Evolutionary conservation across 1,140 invertebrate species (phyloP), one percentile per base, ranked within the genome.

Genomic region (Steinernema khuongi): DNA sequence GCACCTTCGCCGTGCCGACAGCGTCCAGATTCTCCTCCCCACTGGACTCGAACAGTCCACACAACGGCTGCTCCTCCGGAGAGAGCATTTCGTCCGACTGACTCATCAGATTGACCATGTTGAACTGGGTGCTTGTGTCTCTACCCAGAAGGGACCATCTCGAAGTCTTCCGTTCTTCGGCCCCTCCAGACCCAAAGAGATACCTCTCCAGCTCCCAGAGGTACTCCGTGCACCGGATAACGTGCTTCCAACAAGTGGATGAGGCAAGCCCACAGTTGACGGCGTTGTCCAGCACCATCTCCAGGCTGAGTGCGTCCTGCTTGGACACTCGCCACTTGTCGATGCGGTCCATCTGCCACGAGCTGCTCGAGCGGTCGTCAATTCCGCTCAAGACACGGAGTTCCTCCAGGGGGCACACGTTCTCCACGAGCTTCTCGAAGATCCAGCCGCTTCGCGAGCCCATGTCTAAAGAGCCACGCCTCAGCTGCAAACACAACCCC

Each of bases 361-460:
- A 60, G 22, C 14, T n/a, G 19, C 50, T 60, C 22, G 50, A 60
- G 50, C 50, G 50, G 50, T 60, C 50, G 50, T 60, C 50, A 22
- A 60, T 60, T 60, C 50, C 50, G 22, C 50, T 60, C 22, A 60
- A 22, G 19, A 60, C 22, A 4, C 50, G 11, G 2, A 60, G 50
- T 60, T 60, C 50, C 19, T 60, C 50, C 22, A 60, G 22, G 22
- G 50, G 50, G 26, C 50, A 60, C 50, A 60, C 50, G 50, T 60
- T 60, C 19, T 60, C 50, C 14, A 60, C 50, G 14, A 60, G 19
- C 26, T 60, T 60, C 22, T 60, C 50, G 26, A 60, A 60, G 11
- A 60, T 60, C 50, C 50, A 60, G 22, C 50, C 50, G 50, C 50
- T 60, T 60, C 50, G 50, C 11, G 50, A 60, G 50, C 50, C 50